Conservation (phyloP, 2,113 vertebrate species). For the Telmatochromis brachygnathus region DNA sequence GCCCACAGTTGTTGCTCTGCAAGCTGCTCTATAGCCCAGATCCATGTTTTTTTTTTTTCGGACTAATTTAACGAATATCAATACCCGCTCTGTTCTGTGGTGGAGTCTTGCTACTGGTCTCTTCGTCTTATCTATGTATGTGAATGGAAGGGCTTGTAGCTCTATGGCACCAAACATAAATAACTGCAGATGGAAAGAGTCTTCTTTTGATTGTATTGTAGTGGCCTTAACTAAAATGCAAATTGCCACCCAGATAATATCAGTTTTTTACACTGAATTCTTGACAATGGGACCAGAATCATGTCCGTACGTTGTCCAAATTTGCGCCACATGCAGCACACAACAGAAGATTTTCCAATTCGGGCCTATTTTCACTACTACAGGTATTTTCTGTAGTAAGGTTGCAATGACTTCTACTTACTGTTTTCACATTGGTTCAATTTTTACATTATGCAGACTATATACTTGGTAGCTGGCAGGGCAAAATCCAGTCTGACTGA, state of each 20-base stretch:
- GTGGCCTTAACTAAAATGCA: neutral
- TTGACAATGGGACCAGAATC: neutral
- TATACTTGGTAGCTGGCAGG: neutral
- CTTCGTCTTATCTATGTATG: neutral
- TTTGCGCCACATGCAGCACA: neutral
- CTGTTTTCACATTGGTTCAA: neutral
- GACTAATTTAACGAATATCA: neutral
- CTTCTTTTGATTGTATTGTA: neutral
- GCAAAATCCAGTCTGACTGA: neutral
- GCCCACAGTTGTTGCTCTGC: neutral
- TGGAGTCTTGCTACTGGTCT: neutral
- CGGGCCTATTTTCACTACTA: neutral
- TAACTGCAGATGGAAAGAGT: neutral
- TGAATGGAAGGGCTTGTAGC: neutral
- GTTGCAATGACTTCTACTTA: neutral
- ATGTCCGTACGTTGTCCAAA: neutral
- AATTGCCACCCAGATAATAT: neutral
- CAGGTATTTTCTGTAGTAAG: neutral
- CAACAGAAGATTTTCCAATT: neutral
- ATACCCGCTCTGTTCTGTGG: neutral
- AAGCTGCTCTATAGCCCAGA: neutral
- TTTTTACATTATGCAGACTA: neutral
- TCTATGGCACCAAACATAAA: neutral
- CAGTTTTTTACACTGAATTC: neutral
- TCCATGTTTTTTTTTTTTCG: fast-evolving